Evolutionary conservation across 1,140 invertebrate genomes (phyloP).

Genomic region (Drosophila mojavensis): DNA sequence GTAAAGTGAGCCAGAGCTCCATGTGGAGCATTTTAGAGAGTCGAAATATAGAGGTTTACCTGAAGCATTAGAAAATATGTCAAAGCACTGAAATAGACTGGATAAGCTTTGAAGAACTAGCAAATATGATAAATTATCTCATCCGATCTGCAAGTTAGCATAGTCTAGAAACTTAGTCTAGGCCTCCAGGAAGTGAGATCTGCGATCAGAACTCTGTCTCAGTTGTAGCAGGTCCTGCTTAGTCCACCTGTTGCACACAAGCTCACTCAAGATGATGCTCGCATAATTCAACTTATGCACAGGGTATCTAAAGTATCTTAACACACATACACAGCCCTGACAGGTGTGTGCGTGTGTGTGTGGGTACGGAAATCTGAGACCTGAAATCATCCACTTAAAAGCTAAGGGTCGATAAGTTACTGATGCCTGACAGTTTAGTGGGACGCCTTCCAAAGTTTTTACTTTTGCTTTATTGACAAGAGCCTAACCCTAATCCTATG

Average conservation of each 20-base stretch:
- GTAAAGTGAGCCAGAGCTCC: too few species aligned
- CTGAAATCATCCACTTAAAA: slow-evolving; percentile 81
- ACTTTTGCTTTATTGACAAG: slow-evolving; percentile 24
- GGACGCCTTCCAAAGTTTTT: slow-evolving; percentile 40
- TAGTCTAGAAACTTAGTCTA: too few species aligned
- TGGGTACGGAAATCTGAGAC: slow-evolving; percentile 66
- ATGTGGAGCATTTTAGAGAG: too few species aligned
- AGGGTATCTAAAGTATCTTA: slow-evolving; percentile 1
- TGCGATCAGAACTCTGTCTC: too few species aligned
- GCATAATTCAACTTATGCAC: background rate
- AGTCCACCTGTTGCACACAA: background rate
- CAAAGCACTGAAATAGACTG: too few species aligned
- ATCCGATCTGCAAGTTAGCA: too few species aligned
- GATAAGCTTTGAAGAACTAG: too few species aligned
- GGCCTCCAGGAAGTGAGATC: too few species aligned
- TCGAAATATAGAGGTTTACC: background rate
- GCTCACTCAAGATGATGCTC: too few species aligned
- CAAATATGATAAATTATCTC: too few species aligned
- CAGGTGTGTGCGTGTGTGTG: slow-evolving; percentile 27
- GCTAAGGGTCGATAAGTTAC: slow-evolving; percentile 81
- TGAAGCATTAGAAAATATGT: too few species aligned
- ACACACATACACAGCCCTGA: slow-evolving; percentile 3
- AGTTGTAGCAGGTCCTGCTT: too few species aligned
- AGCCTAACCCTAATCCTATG: slow-evolving; percentile 2
- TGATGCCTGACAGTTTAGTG: slow-evolving; percentile 80